Conservation (phyloP, 1,140 invertebrate species). For the Heliconius hermathena region DNA sequence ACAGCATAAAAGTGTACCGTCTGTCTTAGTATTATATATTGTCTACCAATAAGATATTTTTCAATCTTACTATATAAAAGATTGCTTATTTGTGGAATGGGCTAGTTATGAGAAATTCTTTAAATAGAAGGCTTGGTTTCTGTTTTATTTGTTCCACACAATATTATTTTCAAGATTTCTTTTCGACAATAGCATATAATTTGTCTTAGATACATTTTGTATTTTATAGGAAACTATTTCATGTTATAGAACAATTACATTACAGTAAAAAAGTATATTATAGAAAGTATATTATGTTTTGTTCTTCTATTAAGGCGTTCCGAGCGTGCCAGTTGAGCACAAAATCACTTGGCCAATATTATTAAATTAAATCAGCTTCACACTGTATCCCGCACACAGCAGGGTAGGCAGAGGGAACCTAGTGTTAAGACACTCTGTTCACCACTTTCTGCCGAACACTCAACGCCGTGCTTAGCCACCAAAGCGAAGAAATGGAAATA, state of each 20-base stretch:
- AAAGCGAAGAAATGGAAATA: no score
- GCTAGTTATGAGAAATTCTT: constrained; percentile 6
- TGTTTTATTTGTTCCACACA: neutral
- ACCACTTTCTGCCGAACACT: no score
- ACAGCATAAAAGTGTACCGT: neutral
- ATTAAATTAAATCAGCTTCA: no score
- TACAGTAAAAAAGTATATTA: no score
- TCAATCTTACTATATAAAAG: constrained; percentile 8
- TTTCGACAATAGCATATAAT: neutral
- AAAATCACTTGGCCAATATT: no score
- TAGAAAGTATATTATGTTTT: no score
- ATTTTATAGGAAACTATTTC: neutral
- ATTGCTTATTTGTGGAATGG: constrained; percentile 3
- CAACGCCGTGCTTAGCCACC: no score
- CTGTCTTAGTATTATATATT: neutral
- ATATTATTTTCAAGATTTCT: neutral
- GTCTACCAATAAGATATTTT: neutral
- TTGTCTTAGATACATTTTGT: neutral
- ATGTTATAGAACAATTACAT: neutral
- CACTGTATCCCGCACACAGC: no score
- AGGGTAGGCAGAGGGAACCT: no score
- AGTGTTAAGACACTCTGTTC: no score
- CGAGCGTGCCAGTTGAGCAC: no score
- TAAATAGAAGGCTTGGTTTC: neutral
- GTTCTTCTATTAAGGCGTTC: no score